Conservation (phyloP, 2,888 invertebrate species). For the Geotrupes spiniger region DNA sequence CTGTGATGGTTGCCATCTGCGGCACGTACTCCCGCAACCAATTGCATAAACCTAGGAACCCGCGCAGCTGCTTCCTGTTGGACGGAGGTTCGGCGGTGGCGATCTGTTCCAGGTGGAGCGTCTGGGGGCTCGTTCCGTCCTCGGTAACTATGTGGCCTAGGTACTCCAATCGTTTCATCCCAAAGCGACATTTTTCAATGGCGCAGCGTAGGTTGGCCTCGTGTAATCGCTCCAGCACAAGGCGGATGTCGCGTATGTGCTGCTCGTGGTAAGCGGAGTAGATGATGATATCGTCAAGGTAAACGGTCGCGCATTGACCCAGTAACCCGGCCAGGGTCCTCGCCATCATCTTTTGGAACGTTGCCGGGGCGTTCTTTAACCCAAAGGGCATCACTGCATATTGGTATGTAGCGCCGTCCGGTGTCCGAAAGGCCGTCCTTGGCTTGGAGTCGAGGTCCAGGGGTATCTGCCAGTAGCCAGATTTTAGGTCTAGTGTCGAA, state of each 20-base stretch:
- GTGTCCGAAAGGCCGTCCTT: too few relatives aligned
- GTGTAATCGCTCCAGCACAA: constrained; percentile 25
- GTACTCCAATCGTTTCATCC: constrained; percentile 3
- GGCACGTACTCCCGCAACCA: constrained; percentile 33
- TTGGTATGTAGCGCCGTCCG: too few relatives aligned
- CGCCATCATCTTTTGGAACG: too few relatives aligned
- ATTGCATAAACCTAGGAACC: constrained; percentile 27
- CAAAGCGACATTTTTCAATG: constrained; percentile 11
- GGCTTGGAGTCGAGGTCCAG: too few relatives aligned
- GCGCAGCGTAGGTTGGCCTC: constrained; percentile 14
- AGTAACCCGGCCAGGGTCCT: too few relatives aligned
- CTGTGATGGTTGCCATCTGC: constrained; percentile 22
- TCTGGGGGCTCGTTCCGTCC: constrained; percentile 6
- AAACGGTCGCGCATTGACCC: too few relatives aligned
- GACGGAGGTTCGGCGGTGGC: neutral
- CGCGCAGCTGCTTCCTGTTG: constrained; percentile 9
- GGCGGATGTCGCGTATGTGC: constrained; percentile 22
- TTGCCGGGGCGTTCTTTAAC: too few relatives aligned
- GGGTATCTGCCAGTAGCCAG: too few relatives aligned
- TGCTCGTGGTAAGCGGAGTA: constrained; percentile 21
- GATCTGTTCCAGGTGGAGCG: constrained; percentile 8
- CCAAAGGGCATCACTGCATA: too few relatives aligned
- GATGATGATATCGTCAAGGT: constrained; percentile 36
- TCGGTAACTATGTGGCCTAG: constrained; percentile 11
- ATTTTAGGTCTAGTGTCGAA: too few relatives aligned